phyloP scores from a whole-genome alignment of 2,113 vertebrate genomes.

The Puma concolor region DNA sequence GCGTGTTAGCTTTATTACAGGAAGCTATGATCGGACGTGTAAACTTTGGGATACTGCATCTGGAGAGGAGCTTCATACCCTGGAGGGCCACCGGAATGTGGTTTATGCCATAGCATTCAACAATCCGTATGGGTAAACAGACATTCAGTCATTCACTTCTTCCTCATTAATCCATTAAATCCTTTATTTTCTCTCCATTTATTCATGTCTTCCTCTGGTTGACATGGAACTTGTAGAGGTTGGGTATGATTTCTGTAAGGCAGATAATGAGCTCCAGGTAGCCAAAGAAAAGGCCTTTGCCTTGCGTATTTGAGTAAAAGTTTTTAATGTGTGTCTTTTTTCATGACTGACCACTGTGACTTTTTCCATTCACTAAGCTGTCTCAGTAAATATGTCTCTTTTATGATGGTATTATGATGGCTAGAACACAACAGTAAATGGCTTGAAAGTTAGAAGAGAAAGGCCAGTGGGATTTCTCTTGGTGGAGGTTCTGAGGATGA shows the following conservation, averaged over 20 bases:
- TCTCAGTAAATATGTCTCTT: not conserved
- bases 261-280: not conserved
- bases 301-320: not conserved
- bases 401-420: not conserved
- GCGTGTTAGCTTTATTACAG: constrained; percentile 94
- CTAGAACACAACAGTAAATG: not conserved
- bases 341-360: not conserved
- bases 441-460: not conserved
- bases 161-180: not conserved
- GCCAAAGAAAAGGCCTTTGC: not conserved
- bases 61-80: constrained; percentile 89
- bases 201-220: not conserved
- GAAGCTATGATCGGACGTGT: constrained; percentile 97
- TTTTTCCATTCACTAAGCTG: not conserved
- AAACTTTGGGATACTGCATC: constrained; percentile 95
- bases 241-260: not conserved
- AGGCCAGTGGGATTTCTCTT: not conserved
- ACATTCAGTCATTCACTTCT: not conserved
- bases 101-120: constrained; percentile 97
- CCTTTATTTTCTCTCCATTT: not conserved
- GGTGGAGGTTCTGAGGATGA: not conserved
- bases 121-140: constrained; percentile 94
- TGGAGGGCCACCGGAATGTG: constrained; percentile 95
- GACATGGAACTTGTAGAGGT: not conserved
- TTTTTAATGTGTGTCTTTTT: not conserved